Conservation (phyloP, 2,888 invertebrate species). For the Hirtodrosophila trivittata region DNA sequence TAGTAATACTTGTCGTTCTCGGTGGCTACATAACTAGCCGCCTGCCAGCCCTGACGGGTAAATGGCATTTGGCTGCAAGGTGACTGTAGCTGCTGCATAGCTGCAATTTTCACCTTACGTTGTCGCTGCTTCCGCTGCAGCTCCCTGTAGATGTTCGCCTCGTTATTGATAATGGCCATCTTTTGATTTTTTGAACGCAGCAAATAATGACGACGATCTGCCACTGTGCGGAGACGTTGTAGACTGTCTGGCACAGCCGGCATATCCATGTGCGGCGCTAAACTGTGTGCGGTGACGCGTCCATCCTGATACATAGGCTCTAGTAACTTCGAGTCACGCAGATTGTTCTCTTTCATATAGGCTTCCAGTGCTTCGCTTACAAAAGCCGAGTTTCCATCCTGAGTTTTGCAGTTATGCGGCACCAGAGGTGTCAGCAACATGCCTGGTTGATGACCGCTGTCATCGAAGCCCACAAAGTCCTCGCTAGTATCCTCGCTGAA, state of each 20-base stretch:
- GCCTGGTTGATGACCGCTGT: conserved; percentile 79
- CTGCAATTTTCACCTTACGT: conserved; percentile 73
- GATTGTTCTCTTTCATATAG: conserved; percentile 84
- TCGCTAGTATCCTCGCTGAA: conserved; percentile 53
- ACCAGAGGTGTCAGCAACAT: conserved; percentile 83
- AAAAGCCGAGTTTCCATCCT: conserved; percentile 83
- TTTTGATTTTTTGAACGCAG: conserved; percentile 81
- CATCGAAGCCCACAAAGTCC: conserved; percentile 82
- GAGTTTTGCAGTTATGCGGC: conserved; percentile 56
- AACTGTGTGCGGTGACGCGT: conserved; percentile 75
- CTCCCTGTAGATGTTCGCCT: conserved; percentile 82
- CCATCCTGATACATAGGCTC: conserved; percentile 75
- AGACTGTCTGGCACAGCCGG: conserved; percentile 81
- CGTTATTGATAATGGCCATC: conserved; percentile 83
- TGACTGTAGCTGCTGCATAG: conserved; percentile 76
- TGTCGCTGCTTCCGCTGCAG: conserved; percentile 79
- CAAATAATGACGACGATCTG: conserved; percentile 85
- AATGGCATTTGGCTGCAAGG: conserved; percentile 77
- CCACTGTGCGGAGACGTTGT: conserved; percentile 85
- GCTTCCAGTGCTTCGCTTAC: conserved; percentile 85
- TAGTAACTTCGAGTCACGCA: conserved; percentile 28
- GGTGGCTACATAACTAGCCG: conserved; percentile 82
- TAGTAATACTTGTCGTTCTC: conserved; percentile 81
- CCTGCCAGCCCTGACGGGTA: conserved; percentile 82
- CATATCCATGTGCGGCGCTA: conserved; percentile 81